Evolutionary conservation across 2,797 vertebrate species (phyloP).

Genomic region (Acrossocheilus fasciatus): DNA sequence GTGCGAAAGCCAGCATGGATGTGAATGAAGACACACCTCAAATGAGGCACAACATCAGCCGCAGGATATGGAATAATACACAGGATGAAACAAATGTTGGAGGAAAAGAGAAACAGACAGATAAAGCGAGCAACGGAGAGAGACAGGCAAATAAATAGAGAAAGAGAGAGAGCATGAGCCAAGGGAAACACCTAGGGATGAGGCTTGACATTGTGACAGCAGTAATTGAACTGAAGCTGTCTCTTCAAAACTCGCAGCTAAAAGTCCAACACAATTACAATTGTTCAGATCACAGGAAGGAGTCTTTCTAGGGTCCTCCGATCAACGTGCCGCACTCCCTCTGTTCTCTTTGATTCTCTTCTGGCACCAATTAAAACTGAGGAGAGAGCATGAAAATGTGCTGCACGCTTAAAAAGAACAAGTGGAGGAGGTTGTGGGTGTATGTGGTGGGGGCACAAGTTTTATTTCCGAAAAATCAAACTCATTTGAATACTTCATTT

Average conservation of each 20-base stretch:
- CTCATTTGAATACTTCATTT: slow-evolving; percentile 46
- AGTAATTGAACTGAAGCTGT: slow-evolving; percentile 61
- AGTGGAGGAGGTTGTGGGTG: slow-evolving; percentile 22
- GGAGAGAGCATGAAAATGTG: slow-evolving; percentile 52
- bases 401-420: slow-evolving; percentile 28
- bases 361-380: slow-evolving; percentile 71
- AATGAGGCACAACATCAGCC: slow-evolving; percentile 60
- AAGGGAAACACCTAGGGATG: slow-evolving; percentile 62
- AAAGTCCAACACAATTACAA: slow-evolving; percentile 72
- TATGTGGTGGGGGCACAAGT: slow-evolving; percentile 9
- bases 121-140: neutral
- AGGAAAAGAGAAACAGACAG: slow-evolving; percentile 38
- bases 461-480: slow-evolving; percentile 22
- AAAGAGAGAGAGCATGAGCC: slow-evolving; percentile 33
- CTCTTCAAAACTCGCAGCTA: slow-evolving; percentile 64
- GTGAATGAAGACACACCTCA: slow-evolving; percentile 54
- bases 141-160: slow-evolving; percentile 10
- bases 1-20: slow-evolving; percentile 34
- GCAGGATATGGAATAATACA: slow-evolving; percentile 59
- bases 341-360: slow-evolving; percentile 65
- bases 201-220: slow-evolving; percentile 65
- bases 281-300: slow-evolving; percentile 64
- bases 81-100: slow-evolving; percentile 49
- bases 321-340: slow-evolving; percentile 33
- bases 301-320: slow-evolving; percentile 44